A percentile compares a stretch with the other conserved stretches of the same genome.
phyloP scores from a whole-genome alignment of 2,113 vertebrate species.

The Semicossyphus pulcher region DNA sequence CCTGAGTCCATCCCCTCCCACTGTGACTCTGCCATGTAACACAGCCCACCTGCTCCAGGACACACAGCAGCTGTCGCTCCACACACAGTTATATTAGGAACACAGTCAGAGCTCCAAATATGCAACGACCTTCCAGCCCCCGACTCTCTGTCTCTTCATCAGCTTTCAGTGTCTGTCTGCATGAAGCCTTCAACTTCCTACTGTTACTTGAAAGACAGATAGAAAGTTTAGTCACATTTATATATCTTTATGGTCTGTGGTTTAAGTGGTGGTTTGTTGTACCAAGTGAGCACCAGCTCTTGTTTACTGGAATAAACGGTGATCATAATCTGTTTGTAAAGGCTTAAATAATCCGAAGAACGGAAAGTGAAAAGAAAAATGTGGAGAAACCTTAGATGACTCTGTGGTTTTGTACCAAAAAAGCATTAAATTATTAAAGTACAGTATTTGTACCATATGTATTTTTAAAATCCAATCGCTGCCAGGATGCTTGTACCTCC shows the following conservation, averaged over 20 bases:
- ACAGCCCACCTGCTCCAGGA: constrained; percentile 48
- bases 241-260: too few relatives aligned
- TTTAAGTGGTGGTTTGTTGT: too few relatives aligned
- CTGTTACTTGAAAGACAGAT: background rate
- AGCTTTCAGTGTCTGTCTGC: too few relatives aligned
- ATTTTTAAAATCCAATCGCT: too few relatives aligned
- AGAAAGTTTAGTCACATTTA: too few relatives aligned
- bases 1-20: background rate
- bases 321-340: too few relatives aligned
- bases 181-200: background rate
- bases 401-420: too few relatives aligned
- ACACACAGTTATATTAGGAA: constrained; percentile 50
- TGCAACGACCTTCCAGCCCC: background rate
- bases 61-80: constrained; percentile 58
- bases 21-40: constrained; percentile 21
- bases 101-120: constrained; percentile 37
- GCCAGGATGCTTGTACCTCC: too few relatives aligned
- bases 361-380: background rate
- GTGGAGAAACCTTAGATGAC: background rate
- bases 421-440: too few relatives aligned
- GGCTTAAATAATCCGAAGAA: background rate
- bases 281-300: too few relatives aligned
- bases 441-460: too few relatives aligned
- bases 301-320: too few relatives aligned
- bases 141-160: constrained; percentile 41